Evolutionary conservation across 2,113 vertebrate species (phyloP).

Genomic region (Prunella fulvescens): DNA sequence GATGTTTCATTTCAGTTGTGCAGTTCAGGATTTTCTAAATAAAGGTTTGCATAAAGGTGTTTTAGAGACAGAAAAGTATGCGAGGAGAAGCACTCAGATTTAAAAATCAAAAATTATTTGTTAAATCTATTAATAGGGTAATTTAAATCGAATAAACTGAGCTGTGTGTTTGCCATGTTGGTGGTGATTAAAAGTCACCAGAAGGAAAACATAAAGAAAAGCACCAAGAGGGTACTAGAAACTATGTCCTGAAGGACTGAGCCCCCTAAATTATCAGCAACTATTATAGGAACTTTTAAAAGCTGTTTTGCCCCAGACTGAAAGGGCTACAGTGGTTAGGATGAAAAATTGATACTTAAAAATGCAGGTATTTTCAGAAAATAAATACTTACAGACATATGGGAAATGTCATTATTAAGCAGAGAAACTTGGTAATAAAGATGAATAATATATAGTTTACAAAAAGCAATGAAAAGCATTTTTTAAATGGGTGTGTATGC

Average conservation of each 20-base stretch:
- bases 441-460: background rate
- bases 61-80: background rate
- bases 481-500: background rate
- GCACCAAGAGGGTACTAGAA: background rate
- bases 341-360: background rate
- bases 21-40: fast-evolving
- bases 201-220: background rate
- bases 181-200: background rate
- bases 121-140: background rate
- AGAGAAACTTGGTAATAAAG: background rate
- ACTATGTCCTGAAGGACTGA: background rate
- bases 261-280: background rate
- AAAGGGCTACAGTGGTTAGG: background rate
- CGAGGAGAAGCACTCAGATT: background rate
- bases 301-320: background rate
- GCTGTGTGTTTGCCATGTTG: background rate
- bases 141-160: background rate
- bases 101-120: background rate
- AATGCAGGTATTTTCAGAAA: fast-evolving
- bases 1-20: fast-evolving
- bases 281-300: background rate
- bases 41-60: background rate
- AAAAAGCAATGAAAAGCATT: background rate
- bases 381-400: background rate
- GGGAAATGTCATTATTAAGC: background rate